These are phyloP conservation scores for Polydesmus complanatus DNA, from an alignment of 2,888 invertebrate genomes.

Conservation along the genomic window DNA sequence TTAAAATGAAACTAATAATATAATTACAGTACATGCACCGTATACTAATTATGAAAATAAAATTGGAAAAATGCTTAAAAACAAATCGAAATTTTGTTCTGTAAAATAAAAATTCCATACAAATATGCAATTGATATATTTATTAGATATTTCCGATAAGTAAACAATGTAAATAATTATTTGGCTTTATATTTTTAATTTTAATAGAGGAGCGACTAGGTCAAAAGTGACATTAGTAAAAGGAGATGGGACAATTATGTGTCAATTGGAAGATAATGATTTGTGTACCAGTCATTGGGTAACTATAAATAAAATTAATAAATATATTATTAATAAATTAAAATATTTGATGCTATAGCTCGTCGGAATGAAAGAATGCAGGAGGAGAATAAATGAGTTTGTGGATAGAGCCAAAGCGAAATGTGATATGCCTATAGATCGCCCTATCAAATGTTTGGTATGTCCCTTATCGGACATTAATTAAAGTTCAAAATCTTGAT, in stretches of 20 bases:
- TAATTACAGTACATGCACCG: too few species aligned
- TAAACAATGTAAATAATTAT: too few species aligned
- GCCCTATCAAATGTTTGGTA: conserved; percentile 53
- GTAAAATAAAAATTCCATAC: too few species aligned
- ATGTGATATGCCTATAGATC: conserved; percentile 44
- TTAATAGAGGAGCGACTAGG: not conserved
- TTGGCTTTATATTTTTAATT: not conserved
- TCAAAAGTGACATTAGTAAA: not conserved
- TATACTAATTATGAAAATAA: too few species aligned
- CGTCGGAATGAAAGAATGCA: conserved; percentile 66
- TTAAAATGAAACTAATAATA: too few species aligned
- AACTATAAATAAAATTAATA: not conserved
- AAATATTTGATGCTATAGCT: conserved; percentile 28
- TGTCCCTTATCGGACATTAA: conserved; percentile 22
- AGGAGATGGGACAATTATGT: not conserved
- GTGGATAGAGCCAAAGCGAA: conserved; percentile 48
- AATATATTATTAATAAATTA: not conserved
- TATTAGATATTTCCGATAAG: too few species aligned
- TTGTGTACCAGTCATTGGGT: not conserved
- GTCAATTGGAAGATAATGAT: not conserved
- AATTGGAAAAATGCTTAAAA: too few species aligned
- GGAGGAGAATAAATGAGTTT: conserved; percentile 57
- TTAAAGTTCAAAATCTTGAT: not conserved
- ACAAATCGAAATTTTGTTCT: too few species aligned
- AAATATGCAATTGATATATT: too few species aligned